Base-by-base conservation (phyloP, 2,888 invertebrate genomes). In the Slavum lentiscoides region DNA sequence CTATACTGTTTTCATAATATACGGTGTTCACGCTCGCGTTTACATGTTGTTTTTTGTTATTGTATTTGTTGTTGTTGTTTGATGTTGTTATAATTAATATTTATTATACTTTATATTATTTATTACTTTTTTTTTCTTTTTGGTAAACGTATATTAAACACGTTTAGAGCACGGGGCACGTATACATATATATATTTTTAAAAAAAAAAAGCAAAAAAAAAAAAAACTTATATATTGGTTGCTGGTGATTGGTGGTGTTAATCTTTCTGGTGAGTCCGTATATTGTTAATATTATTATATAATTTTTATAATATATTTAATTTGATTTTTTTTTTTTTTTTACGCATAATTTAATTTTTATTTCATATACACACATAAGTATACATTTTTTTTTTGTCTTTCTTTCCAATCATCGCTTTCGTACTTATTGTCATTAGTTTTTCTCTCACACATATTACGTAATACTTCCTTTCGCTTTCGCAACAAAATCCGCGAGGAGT, bases 181-280 rank as follows among this genome's bases (percentile, higher is more conserved):
- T 49, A 49, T 13, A 64, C 72, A 77, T 49, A 67, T 55, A 43
- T 30, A 30, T 30, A 30, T 30, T n/a, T n/a, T n/a, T 6, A 39
- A 39, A 39, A 39, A 39, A 39, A 39, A 64, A 69, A 77, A 69
- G 37, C 69, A 77, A 39, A 39, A 39, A 39, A 39, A 39, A 77
- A 76, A 67, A 66, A 74, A 67, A 58, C 55, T 67, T 75, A 75
- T 70, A 70, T 64, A 80, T 80, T 80, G 80, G 70, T 80, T 80
- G 80, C 80, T 80, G 80, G 80, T 80, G 80, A 80, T 70, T 80
- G 80, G 80, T 80, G 80, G 80, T 80, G 80, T 80, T 80, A 69
- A 80, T 80, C 70, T 80, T 80, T 80, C 80, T 72, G 80, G 80
- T 80, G 80, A 80, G 80, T 80, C 62, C 80, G 80, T 80, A 30